Conservation (phyloP, 2,113 vertebrate species). For the Lasiurus borealis region DNA sequence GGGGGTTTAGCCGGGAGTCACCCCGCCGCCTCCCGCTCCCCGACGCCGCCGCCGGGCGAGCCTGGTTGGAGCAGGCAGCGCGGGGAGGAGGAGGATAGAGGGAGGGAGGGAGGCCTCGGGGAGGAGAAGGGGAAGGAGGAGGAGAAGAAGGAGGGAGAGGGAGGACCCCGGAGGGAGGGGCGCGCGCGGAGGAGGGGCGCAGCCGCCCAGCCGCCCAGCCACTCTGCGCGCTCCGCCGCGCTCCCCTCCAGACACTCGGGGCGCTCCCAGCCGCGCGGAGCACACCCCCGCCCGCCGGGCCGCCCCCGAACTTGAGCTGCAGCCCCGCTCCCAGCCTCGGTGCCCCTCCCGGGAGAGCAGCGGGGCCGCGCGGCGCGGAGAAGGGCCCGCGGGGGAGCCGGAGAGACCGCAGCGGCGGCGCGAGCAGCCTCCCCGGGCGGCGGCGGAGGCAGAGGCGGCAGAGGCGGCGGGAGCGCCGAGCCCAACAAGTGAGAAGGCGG, state of each 20-base stretch:
- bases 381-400: conserved; percentile 48
- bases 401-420: too few species aligned
- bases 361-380: background rate
- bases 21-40: conserved; percentile 76
- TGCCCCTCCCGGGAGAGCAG: conserved; percentile 13
- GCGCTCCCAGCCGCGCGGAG: conserved; percentile 62
- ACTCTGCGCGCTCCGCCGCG: conserved; percentile 16
- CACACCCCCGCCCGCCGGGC: conserved; percentile 16
- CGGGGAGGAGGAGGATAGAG: background rate
- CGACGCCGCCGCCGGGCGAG: conserved; percentile 71
- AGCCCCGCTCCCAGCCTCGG: conserved; percentile 37
- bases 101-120: background rate
- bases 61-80: conserved; percentile 35
- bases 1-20: conserved; percentile 87
- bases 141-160: too few species aligned
- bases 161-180: conserved; percentile 49
- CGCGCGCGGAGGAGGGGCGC: conserved; percentile 72
- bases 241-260: conserved; percentile 73
- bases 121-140: background rate
- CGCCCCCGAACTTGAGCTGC: conserved; percentile 67
- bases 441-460: too few species aligned
- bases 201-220: conserved; percentile 38
- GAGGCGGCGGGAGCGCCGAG: conserved; percentile 81
- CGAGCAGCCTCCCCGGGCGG: too few species aligned
- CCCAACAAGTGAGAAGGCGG: conserved; percentile 81